Evolutionary conservation across 2,888 invertebrate species (phyloP).

Genomic region (Napeogenes sylphis): DNA sequence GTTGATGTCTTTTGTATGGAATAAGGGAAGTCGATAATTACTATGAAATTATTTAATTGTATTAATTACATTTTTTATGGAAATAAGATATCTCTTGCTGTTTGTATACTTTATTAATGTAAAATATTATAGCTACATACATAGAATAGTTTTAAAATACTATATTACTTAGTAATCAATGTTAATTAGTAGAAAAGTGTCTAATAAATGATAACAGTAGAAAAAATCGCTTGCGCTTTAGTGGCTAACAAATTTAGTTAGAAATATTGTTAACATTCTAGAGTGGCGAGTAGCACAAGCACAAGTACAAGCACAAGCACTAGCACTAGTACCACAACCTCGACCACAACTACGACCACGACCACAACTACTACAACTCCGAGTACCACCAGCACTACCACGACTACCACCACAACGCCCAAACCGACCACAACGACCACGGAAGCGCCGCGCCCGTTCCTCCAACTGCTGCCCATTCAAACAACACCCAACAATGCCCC

Average conservation of each 20-base stretch:
- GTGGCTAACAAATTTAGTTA: conserved; percentile 24
- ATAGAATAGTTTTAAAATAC: too few relatives aligned
- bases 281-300: conserved; percentile 46
- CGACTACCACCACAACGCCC: conserved; percentile 47
- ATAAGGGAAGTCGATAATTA: neutral
- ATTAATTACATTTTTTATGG: too few relatives aligned
- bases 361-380: conserved; percentile 65
- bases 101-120: too few relatives aligned
- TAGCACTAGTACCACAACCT: conserved; percentile 50
- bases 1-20: conserved; percentile 17
- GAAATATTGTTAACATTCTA: conserved; percentile 31
- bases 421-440: conserved; percentile 49
- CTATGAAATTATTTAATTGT: too few relatives aligned
- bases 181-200: neutral
- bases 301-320: conserved; percentile 49
- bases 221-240: conserved; percentile 18
- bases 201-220: neutral
- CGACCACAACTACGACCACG: conserved; percentile 58
- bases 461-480: conserved; percentile 68
- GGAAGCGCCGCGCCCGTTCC: conserved; percentile 56
- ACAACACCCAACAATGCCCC: conserved; percentile 44
- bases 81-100: too few relatives aligned
- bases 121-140: too few relatives aligned
- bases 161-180: neutral
- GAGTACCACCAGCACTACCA: conserved; percentile 57